Base-by-base conservation (phyloP, 2,113 vertebrate genomes). In the Osmerus eperlanus region DNA sequence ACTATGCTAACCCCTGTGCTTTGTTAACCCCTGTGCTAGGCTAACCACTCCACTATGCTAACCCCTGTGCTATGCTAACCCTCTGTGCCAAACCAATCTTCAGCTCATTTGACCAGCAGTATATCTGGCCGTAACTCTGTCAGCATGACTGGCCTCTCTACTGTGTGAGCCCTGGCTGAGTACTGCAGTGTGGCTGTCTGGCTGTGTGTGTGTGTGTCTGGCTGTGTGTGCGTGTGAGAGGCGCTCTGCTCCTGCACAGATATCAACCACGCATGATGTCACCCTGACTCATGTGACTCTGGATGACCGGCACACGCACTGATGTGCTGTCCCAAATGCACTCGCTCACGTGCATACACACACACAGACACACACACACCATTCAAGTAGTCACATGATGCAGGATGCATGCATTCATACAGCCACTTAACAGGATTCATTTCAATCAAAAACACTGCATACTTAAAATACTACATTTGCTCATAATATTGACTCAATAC, bases 251-350 rank as follows among this genome's bases (percentile, higher is more conserved):
- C 59, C 36, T 65, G 76, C 76, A 67, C 32, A 67, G 63, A 73
- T 72, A 73, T 84, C 73, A 79, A 84, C 79, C 78, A 80, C 72
- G 74, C 74, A 74, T 84, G 76, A 80, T 81, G 77, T 85, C 83
- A 77, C 73, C n/a, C 8, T 85, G 85, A 86, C 73, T 88, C 85
- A 86, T 78, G 71, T 81, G 68, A 77, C 70, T 77, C 41, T 73
- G 36, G 77, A 81, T 78, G 2, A 2, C 16, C 13, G 18, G 78
- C 76, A 78, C 79, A 81, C 16, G 63, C 74, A 79, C 75, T 64
- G 67, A 81, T 71, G 68, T 82, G 72, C 29, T 70, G 23, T 32
- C 8, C 13, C 61, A 29, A 16, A 3, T 9, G 18, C 29, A 25
- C 61, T 29, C 7, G 36, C 36, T 73, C 77, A 54, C 55, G 15